A percentile compares a stretch with the other conserved stretches of the same genome.
Conservation (phyloP, 2,888 invertebrate genomes). For the Podotricha telesiphe region DNA sequence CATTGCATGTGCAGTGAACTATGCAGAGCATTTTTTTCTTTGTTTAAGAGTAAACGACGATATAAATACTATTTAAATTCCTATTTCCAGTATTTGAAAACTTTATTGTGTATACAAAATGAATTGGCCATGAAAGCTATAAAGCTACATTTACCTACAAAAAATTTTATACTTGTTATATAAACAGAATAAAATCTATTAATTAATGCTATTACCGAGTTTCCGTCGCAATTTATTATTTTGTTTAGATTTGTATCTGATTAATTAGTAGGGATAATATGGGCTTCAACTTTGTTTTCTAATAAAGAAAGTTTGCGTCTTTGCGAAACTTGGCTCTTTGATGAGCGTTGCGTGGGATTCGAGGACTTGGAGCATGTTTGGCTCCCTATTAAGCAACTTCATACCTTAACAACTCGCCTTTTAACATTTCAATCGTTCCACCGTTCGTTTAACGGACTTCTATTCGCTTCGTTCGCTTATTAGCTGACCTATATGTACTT, state of each 20-base stretch:
- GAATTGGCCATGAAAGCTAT: neutral
- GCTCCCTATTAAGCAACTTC: constrained; percentile 42
- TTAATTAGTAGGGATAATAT: constrained; percentile 78
- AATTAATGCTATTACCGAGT: constrained; percentile 40
- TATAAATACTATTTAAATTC: too few relatives aligned
- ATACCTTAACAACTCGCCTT: constrained; percentile 34
- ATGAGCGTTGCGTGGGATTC: constrained; percentile 65
- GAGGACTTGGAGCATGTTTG: constrained; percentile 49
- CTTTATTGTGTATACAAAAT: neutral
- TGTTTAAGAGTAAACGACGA: too few relatives aligned
- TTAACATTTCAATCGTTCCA: constrained; percentile 16
- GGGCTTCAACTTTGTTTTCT: constrained; percentile 68
- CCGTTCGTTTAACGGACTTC: too few relatives aligned
- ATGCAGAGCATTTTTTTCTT: too few relatives aligned
- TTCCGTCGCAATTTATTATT: constrained; percentile 69
- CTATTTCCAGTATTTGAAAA: too few relatives aligned
- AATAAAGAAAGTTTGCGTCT: constrained; percentile 78
- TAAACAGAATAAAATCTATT: constrained; percentile 33
- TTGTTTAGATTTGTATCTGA: constrained; percentile 73
- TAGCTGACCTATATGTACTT: too few relatives aligned
- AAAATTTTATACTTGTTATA: constrained; percentile 7
- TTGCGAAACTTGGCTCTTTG: constrained; percentile 73
- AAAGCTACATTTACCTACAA: neutral
- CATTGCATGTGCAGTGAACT: too few relatives aligned
- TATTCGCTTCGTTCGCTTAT: too few relatives aligned